Conservation (phyloP, 1,140 invertebrate genomes). For the Bombus waltoni region DNA sequence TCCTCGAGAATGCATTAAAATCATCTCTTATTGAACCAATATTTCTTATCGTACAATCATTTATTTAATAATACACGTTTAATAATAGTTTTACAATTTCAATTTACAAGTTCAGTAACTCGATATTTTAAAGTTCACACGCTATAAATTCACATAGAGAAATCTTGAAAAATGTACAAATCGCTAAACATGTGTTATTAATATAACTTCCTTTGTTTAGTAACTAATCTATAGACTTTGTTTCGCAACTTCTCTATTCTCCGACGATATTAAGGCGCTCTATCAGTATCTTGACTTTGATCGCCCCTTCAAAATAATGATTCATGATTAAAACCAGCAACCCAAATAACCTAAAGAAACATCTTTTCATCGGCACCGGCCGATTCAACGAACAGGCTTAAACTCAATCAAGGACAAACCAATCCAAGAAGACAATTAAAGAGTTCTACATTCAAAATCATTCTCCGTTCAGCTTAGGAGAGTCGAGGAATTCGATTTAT, state of each 20-base stretch:
- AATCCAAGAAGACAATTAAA: neutral
- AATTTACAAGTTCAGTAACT: neutral
- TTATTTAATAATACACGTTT: too few relatives aligned
- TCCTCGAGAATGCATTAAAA: too few relatives aligned
- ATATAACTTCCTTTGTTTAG: neutral
- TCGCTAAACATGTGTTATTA: neutral
- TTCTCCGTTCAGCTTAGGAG: neutral
- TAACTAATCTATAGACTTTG: too few relatives aligned
- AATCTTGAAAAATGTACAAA: neutral
- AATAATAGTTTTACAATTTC: too few relatives aligned
- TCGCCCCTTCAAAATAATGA: neutral
- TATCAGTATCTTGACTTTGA: neutral
- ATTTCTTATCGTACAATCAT: neutral
- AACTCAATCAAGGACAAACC: neutral
- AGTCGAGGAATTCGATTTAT: neutral
- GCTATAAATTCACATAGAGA: neutral
- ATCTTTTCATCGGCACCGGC: too few relatives aligned
- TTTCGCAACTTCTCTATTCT: too few relatives aligned
- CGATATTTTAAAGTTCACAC: too few relatives aligned
- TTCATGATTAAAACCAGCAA: neutral
- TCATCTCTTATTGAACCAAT: neutral
- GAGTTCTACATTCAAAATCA: neutral
- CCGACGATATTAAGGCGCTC: too few relatives aligned
- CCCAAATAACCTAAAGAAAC: too few relatives aligned
- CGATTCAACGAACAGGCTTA: neutral